Evolutionary conservation across 2,888 invertebrate genomes (phyloP).

Genomic region (Chrysodeixis includens): DNA sequence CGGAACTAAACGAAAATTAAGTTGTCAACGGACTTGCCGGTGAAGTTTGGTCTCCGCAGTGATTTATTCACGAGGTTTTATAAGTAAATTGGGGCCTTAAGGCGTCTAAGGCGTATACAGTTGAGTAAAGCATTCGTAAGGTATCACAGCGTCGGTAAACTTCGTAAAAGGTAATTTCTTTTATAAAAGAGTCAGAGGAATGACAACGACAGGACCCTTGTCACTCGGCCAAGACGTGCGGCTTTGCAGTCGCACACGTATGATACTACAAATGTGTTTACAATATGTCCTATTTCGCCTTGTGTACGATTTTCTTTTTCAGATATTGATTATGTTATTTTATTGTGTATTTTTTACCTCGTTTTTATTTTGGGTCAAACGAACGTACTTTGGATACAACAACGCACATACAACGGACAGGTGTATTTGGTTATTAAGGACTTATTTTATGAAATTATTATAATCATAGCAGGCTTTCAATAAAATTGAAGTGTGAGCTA

Average conservation of each 20-base stretch:
- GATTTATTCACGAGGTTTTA: slow-evolving; percentile 59
- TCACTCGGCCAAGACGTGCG: slow-evolving; percentile 52
- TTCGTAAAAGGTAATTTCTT: slow-evolving; percentile 49
- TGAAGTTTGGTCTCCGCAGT: slow-evolving; percentile 55
- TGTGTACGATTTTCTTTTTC: background rate
- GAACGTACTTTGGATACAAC: too few species aligned
- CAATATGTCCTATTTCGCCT: slow-evolving; percentile 11
- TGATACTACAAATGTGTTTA: slow-evolving; percentile 25
- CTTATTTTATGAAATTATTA: too few species aligned
- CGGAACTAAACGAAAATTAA: slow-evolving; percentile 39
- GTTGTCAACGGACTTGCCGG: slow-evolving; percentile 29
- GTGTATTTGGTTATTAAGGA: too few species aligned
- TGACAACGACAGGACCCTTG: slow-evolving; percentile 65
- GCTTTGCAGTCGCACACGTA: slow-evolving; percentile 19
- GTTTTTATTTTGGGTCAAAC: background rate
- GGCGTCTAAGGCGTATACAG: slow-evolving; percentile 27
- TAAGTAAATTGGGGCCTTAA: slow-evolving; percentile 47
- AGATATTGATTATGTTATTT: background rate
- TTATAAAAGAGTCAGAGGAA: slow-evolving; percentile 55
- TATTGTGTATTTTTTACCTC: background rate
- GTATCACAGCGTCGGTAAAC: slow-evolving; percentile 35
- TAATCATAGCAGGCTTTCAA: too few species aligned
- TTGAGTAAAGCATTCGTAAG: slow-evolving; percentile 27
- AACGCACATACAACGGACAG: too few species aligned
- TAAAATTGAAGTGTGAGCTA: too few species aligned